phyloP scores from a whole-genome alignment of 2,888 invertebrate genomes.

The Parnassius orleans region DNA sequence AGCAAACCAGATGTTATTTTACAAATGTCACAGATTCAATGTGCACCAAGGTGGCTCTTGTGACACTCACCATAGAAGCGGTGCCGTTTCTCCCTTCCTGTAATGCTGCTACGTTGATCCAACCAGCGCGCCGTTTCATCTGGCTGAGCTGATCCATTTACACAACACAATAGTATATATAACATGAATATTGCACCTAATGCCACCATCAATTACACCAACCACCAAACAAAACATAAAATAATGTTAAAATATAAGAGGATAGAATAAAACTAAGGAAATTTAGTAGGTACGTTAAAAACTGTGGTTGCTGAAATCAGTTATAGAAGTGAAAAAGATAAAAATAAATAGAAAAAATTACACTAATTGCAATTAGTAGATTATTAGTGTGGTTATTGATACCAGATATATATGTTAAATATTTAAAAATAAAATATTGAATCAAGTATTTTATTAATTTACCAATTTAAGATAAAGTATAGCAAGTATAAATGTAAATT shows the following conservation, averaged over 20 bases:
- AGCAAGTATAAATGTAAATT: conserved; percentile 7
- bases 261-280: conserved; percentile 26
- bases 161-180: conserved; percentile 80
- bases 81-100: conserved; percentile 64
- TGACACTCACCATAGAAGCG: conserved; percentile 76
- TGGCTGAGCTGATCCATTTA: conserved; percentile 77
- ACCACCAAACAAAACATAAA: conserved; percentile 76
- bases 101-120: conserved; percentile 64
- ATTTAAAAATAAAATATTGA: neutral
- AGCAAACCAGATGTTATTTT: conserved; percentile 1
- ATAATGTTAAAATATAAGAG: conserved; percentile 61
- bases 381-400: no score
- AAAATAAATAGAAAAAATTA: no score
- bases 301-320: conserved; percentile 1
- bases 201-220: conserved; percentile 72
- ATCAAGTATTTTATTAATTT: conserved; percentile 2
- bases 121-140: conserved; percentile 77
- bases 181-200: conserved; percentile 80
- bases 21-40: conserved; percentile 13
- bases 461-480: conserved; percentile 4
- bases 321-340: conserved; percentile 1
- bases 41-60: conserved; percentile 9
- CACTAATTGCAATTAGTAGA: no score
- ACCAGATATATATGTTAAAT: no score
- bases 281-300: conserved; percentile 29